phyloP scores from a whole-genome alignment of 1,140 invertebrate genomes.

The Cyrtorhinus lividipennis region DNA sequence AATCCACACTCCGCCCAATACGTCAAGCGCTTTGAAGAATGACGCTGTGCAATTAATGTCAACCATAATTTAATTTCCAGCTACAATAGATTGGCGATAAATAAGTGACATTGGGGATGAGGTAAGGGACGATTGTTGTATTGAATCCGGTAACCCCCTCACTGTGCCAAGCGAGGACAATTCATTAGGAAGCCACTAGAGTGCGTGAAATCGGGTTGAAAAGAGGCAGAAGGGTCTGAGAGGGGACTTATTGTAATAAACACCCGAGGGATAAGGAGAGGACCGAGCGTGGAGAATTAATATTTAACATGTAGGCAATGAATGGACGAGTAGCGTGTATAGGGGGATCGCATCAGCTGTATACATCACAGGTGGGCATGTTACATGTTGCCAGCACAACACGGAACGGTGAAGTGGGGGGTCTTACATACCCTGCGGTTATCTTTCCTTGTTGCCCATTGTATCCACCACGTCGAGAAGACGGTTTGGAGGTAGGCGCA shows the following conservation, averaged over 20 bases:
- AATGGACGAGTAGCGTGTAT: background rate
- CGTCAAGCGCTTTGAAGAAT: conserved; percentile 3
- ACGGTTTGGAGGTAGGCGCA: background rate
- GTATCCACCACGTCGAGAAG: background rate
- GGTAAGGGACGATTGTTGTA: conserved; percentile 1
- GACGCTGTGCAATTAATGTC: conserved; percentile 15
- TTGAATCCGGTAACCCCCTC: background rate
- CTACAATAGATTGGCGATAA: conserved; percentile 15
- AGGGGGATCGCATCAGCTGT: background rate
- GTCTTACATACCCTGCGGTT: background rate
- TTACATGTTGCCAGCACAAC: conserved; percentile 7
- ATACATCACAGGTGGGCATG: conserved; percentile 8
- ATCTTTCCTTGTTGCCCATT: background rate
- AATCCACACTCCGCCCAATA: conserved; percentile 2
- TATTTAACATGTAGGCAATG: conserved; percentile 16
- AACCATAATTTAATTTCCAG: conserved; percentile 14
- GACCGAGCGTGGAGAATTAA: conserved; percentile 10
- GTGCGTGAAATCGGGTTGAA: conserved; percentile 15
- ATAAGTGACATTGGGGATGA: conserved; percentile 1
- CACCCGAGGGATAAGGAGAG: background rate
- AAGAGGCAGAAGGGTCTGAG: conserved; percentile 3
- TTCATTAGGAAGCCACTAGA: conserved; percentile 16
- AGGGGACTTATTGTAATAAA: conserved; percentile 12
- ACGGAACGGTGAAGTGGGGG: background rate
- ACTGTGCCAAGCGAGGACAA: conserved; percentile 7